These are phyloP conservation scores for Toxotes jaculatrix DNA, from an alignment of 2,113 vertebrate species.

Conservation along the genomic window DNA sequence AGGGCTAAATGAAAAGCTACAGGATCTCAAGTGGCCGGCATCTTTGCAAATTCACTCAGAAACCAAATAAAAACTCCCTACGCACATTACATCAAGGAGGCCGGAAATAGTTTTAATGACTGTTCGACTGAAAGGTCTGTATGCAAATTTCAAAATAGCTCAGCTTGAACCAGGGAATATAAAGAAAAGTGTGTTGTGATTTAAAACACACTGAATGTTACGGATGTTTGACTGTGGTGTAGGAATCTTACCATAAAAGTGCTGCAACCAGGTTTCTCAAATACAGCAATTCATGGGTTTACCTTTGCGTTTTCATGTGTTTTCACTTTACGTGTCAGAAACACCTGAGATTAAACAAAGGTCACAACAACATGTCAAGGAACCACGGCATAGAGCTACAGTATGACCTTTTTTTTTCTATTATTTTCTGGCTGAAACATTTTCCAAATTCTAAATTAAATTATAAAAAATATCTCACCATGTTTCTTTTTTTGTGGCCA, in stretches of 20 bases:
- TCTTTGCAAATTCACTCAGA: conserved; percentile 20
- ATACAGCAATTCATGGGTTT: background rate
- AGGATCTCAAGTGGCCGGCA: background rate
- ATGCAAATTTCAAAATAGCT: background rate
- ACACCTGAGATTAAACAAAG: too few species aligned
- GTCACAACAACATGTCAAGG: too few species aligned
- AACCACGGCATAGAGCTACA: too few species aligned
- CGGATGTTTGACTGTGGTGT: background rate
- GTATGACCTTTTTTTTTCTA: too few species aligned
- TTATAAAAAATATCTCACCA: too few species aligned
- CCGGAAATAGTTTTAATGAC: conserved; percentile 22
- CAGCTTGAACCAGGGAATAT: background rate
- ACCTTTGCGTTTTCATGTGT: too few species aligned
- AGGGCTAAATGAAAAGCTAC: conserved; percentile 30
- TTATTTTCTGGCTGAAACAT: too few species aligned
- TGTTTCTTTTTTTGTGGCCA: too few species aligned
- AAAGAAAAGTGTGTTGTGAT: conserved; percentile 31
- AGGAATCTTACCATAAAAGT: background rate
- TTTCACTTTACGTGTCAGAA: too few species aligned
- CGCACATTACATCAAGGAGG: background rate
- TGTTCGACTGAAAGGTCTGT: background rate
- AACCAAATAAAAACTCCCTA: conserved; percentile 1
- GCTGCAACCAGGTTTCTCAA: background rate
- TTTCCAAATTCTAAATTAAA: too few species aligned
- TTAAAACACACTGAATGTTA: background rate